These are phyloP conservation scores for Seriola dumerili DNA, from an alignment of 2,113 vertebrate genomes.

Conservation along the genomic window DNA sequence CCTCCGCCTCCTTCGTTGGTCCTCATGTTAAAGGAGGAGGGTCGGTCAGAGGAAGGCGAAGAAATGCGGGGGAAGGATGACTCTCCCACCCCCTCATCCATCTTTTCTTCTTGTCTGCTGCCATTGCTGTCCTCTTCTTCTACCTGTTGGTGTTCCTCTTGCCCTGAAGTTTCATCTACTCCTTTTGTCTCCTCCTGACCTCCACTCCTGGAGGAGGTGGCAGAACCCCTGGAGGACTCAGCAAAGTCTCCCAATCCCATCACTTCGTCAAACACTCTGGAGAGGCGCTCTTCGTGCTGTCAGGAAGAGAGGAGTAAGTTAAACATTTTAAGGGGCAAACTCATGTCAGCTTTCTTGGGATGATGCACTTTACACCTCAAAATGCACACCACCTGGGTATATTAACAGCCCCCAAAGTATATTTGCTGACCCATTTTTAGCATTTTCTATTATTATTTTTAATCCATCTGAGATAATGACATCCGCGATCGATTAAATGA, in stretches of 20 bases:
- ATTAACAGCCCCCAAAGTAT: too few species aligned
- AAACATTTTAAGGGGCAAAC: neutral
- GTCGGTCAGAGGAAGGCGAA: conserved; percentile 25
- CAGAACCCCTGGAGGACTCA: conserved; percentile 73
- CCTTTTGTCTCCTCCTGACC: conserved; percentile 59
- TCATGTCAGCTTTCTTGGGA: neutral
- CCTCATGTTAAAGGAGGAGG: conserved; percentile 43
- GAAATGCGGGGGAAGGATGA: conserved; percentile 24
- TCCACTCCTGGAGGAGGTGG: conserved; percentile 68
- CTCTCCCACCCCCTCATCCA: conserved; percentile 44
- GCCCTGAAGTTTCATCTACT: conserved; percentile 46
- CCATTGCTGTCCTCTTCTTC: conserved; percentile 65
- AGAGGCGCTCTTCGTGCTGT: conserved; percentile 76
- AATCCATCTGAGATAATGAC: too few species aligned
- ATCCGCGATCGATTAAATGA: too few species aligned
- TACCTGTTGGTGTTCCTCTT: conserved; percentile 42
- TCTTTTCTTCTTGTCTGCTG: conserved; percentile 64
- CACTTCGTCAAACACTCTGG: conserved; percentile 78
- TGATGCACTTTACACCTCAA: too few species aligned
- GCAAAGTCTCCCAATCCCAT: conserved; percentile 78
- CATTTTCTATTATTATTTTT: too few species aligned
- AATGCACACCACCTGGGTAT: too few species aligned
- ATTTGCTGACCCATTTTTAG: too few species aligned
- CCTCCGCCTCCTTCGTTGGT: conserved; percentile 46
- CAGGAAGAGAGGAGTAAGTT: neutral